Conservation (phyloP, 2,888 invertebrate species). For the Onchidella celtica region DNA sequence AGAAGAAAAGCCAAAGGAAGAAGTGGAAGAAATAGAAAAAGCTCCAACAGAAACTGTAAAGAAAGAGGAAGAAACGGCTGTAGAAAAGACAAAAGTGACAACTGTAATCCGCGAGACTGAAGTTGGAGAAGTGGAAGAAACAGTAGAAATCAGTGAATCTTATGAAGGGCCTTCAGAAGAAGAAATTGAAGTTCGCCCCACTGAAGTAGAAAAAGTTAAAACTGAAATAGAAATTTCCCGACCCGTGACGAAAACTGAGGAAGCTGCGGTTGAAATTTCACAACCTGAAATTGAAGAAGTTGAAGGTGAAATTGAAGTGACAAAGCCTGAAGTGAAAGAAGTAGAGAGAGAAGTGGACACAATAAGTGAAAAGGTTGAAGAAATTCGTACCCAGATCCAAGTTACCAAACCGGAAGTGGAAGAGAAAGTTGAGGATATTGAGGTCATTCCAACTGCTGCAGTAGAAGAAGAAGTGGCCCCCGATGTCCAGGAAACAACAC, state of each 20-base stretch:
- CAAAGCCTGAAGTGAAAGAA: slow-evolving; percentile 41
- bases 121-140: no score
- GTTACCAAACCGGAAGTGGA: slow-evolving; percentile 16
- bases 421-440: slow-evolving; percentile 31
- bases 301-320: slow-evolving; percentile 74
- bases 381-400: slow-evolving; percentile 53
- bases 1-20: slow-evolving; percentile 61
- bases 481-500: slow-evolving; percentile 48
- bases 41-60: no score
- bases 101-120: no score
- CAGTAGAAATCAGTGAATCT: slow-evolving; percentile 11
- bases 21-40: no score
- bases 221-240: slow-evolving; percentile 31
- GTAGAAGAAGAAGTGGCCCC: slow-evolving; percentile 83
- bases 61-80: no score
- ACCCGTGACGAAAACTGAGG: slow-evolving; percentile 4
- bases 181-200: slow-evolving; percentile 57
- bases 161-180: slow-evolving; percentile 83
- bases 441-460: slow-evolving; percentile 52
- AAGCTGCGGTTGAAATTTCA: slow-evolving; percentile 24
- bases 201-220: slow-evolving; percentile 46
- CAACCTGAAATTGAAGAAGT: slow-evolving; percentile 33
- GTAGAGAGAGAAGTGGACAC: slow-evolving; percentile 53
- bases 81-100: no score
- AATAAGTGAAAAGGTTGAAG: slow-evolving; percentile 64